A percentile compares a stretch with the other conserved stretches of the same genome.
Evolutionary conservation across 2,888 invertebrate species (phyloP).

Genomic region (Napeogenes inachia): DNA sequence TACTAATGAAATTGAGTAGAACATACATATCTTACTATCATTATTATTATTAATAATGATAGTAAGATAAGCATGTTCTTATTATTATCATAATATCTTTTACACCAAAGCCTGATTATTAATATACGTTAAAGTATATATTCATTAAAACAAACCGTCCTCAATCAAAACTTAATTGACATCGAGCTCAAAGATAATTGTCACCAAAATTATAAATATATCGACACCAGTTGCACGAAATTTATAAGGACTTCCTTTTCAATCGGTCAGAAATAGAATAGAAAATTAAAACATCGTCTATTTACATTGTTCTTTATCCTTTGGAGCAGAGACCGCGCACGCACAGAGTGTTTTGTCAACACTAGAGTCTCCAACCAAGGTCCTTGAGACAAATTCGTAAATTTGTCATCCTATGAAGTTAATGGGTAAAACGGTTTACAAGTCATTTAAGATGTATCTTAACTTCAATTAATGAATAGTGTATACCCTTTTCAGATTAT

Average conservation of each 20-base stretch:
- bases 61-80: too few species aligned
- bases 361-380: conserved; percentile 24
- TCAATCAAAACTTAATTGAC: too few species aligned
- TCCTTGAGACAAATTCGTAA: background rate
- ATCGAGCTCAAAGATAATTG: background rate
- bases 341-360: conserved; percentile 53
- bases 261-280: conserved; percentile 2
- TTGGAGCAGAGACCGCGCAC: conserved; percentile 39
- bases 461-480: background rate
- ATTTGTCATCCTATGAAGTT: background rate
- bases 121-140: too few species aligned
- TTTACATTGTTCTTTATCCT: conserved; percentile 39
- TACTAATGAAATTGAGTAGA: too few species aligned
- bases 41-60: too few species aligned
- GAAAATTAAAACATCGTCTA: conserved; percentile 11
- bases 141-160: too few species aligned
- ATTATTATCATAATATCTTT: too few species aligned
- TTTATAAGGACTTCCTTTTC: too few species aligned
- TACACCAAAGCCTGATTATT: too few species aligned
- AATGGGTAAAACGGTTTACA: background rate
- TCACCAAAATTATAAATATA: conserved; percentile 1
- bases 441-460: background rate
- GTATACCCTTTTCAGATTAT: too few species aligned
- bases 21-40: too few species aligned
- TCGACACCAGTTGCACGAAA: too few species aligned